Percentiles rank a stretch among this genome's conserved stretches.
Evolutionary conservation across 2,113 vertebrate species (phyloP).

Genomic region (human): GRCh38 chr1:204064001-204064500

Average conservation of each 20-base stretch:
- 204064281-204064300: not conserved
- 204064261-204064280: not conserved
- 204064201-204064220: not conserved
- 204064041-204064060: not conserved
- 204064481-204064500: too few relatives aligned
- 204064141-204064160: not conserved
- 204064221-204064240: not conserved
- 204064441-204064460: too few relatives aligned
- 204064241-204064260: not conserved
- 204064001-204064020: not conserved
- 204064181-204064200: not conserved
- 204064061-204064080: not conserved
- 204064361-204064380: too few relatives aligned
- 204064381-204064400: rapidly evolving
- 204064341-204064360: not conserved
- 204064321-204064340: not conserved
- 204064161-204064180: not conserved
- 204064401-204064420: too few relatives aligned
- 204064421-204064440: too few relatives aligned
- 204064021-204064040: too few relatives aligned
- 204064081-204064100: not conserved
- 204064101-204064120: not conserved
- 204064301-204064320: not conserved
- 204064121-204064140: too few relatives aligned
- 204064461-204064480: rapidly evolving